Evolutionary conservation across 2,797 vertebrate species (phyloP).

Genomic region (Cyprinella venusta): DNA sequence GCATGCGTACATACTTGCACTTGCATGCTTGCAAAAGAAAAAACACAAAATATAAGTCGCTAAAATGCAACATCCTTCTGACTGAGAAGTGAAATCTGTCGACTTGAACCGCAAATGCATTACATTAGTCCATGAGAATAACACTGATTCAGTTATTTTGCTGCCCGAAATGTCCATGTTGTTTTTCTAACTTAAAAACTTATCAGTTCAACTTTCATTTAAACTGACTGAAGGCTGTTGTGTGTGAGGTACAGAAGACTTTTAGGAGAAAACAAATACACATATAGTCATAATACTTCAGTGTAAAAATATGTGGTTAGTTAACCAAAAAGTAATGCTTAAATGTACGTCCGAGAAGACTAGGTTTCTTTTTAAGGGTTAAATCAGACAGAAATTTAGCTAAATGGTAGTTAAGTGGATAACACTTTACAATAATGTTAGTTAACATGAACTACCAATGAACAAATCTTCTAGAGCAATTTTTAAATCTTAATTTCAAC

Average conservation of each 20-base stretch:
- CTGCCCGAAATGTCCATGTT: background rate
- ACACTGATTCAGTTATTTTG: conserved; percentile 45
- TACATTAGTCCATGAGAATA: conserved; percentile 51
- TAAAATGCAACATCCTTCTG: background rate
- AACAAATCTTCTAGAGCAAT: background rate
- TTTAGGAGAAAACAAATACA: too few relatives aligned
- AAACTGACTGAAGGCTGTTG: background rate
- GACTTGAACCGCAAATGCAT: conserved; percentile 51
- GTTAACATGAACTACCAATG: background rate
- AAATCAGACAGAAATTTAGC: background rate
- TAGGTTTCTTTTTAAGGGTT: background rate
- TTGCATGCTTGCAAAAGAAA: background rate
- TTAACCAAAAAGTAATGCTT: background rate
- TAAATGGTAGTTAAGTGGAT: background rate
- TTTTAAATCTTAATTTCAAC: background rate
- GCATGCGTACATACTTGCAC: conserved; percentile 50
- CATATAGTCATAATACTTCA: too few relatives aligned
- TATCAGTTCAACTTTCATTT: background rate
- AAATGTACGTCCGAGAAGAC: background rate
- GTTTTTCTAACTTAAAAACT: background rate
- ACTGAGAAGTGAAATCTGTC: background rate
- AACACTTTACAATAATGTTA: background rate
- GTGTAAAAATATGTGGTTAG: background rate
- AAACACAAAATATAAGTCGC: background rate
- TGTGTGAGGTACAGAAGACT: background rate